phyloP scores from a whole-genome alignment of 2,797 vertebrate genomes.

The Onychomys torridus region DNA sequence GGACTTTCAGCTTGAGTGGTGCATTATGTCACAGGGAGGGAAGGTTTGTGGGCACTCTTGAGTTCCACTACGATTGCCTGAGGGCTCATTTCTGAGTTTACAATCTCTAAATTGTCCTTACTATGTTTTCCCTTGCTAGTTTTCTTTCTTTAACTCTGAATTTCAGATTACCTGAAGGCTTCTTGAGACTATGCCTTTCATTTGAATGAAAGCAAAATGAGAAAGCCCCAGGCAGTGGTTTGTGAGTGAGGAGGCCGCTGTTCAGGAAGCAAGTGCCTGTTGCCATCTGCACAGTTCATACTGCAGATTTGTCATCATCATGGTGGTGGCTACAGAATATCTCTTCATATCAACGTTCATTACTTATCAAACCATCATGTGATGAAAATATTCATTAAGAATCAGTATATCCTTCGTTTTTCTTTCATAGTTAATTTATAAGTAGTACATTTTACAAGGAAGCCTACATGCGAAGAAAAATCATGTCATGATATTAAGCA shows the following conservation, averaged over 20 bases:
- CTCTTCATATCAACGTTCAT: background rate
- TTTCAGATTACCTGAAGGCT: constrained; percentile 28
- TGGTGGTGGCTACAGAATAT: background rate
- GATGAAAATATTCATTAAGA: constrained; percentile 28
- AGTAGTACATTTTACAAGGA: constrained; percentile 54
- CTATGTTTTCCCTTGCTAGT: background rate
- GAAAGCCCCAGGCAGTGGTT: background rate
- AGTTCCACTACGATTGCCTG: background rate
- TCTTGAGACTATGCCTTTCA: constrained; percentile 2
- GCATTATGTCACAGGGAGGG: no score
- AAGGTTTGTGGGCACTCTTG: background rate
- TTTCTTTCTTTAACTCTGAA: background rate
- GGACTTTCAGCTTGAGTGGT: background rate
- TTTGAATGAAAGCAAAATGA: constrained; percentile 36
- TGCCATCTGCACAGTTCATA: background rate
- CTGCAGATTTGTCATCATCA: background rate
- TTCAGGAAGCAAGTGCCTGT: background rate
- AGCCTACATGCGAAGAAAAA: constrained; percentile 51
- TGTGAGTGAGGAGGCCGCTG: background rate
- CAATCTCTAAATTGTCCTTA: background rate
- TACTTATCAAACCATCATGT: constrained; percentile 30
- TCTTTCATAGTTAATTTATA: constrained; percentile 16
- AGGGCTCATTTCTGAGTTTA: background rate
- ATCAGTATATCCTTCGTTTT: background rate
- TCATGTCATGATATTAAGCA: constrained; percentile 51